These are phyloP conservation scores for Macaria liturata DNA, from an alignment of 2,888 invertebrate species.

Conservation along the genomic window DNA sequence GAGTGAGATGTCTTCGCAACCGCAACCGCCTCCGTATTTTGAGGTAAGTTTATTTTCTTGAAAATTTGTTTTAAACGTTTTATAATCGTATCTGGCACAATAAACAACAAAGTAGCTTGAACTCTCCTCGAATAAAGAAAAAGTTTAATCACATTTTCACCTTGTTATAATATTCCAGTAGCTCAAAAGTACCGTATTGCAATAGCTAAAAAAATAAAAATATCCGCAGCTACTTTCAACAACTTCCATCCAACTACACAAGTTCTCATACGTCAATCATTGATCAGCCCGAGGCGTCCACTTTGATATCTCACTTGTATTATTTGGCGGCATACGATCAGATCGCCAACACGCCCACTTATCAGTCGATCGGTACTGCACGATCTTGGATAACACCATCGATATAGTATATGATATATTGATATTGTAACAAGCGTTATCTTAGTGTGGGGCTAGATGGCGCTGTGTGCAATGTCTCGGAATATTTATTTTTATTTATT, in stretches of 20 bases:
- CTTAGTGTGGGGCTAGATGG: too few relatives aligned
- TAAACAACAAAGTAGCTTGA: too few relatives aligned
- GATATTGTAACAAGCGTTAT: too few relatives aligned
- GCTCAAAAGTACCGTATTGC: too few relatives aligned
- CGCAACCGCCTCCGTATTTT: constrained; percentile 52
- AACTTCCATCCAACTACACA: constrained; percentile 9
- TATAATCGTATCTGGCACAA: too few relatives aligned
- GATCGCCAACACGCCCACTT: constrained; percentile 49
- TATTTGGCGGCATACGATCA: constrained; percentile 67
- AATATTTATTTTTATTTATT: too few relatives aligned
- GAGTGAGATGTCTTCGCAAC: constrained; percentile 65
- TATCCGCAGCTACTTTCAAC: too few relatives aligned
- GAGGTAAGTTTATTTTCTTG: constrained; percentile 58
- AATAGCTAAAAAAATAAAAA: too few relatives aligned
- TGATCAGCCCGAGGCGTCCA: constrained; percentile 46
- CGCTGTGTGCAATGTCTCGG: too few relatives aligned
- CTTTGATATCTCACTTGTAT: constrained; percentile 58
- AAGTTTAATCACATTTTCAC: too few relatives aligned
- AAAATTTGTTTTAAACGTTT: not conserved
- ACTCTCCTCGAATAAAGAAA: too few relatives aligned
- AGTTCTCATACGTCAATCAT: constrained; percentile 46
- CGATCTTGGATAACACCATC: constrained; percentile 28
- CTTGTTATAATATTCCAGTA: too few relatives aligned
- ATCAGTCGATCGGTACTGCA: constrained; percentile 35
- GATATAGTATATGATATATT: not conserved